Evolutionary conservation across 2,113 vertebrate genomes (phyloP), one percentile per base, ranked within the genome.

Genomic region (Oncorhynchus keta): DNA sequence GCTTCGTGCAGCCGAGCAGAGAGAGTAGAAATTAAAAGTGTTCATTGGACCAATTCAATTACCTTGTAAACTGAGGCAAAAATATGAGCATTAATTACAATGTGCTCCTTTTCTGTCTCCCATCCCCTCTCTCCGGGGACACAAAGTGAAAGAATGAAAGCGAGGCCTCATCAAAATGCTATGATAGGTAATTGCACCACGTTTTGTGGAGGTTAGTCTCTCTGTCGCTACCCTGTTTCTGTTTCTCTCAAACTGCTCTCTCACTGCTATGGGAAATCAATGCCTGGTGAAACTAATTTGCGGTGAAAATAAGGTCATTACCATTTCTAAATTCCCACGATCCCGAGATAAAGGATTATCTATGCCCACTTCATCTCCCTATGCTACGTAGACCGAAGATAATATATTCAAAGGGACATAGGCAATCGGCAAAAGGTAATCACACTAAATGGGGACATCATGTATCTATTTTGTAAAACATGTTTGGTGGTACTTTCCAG

Each of bases 51-150:
- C 71, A 26, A 69, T 61, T 74, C 22, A 80, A 72, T 76, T 76
- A 49, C 65, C 70, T 68, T 26, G 35, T 67, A 59, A 67, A 32
- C 61, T 6, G 61, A 68, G 62, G 62, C n/a, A 78, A 66, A 61
- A 78, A 78, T 57, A 67, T 55, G 16, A 70, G 61, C 35, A 51
- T 78, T 77, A 85, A 61, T 81, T 65, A 22, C 78, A 74, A 45
- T 3, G 30, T 48, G 68, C 67, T 78, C 51, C 16, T 70, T 70
- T 57, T 68, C 79, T 51, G 35, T 7, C 35, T 35, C 35, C 35
- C 74, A 68, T 22, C 7, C 9, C 62, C 24, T 61, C 3, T 1
- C 11, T 59, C 4, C 32, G 30, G 28, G 14, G 49, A 64, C 16
- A 11, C n/a, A 1, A 32, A n/a, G 30, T 12, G 30, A 16, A 14